Base-by-base conservation (phyloP, 2,888 invertebrate genomes). In the Hirtodrosophila confusa region DNA sequence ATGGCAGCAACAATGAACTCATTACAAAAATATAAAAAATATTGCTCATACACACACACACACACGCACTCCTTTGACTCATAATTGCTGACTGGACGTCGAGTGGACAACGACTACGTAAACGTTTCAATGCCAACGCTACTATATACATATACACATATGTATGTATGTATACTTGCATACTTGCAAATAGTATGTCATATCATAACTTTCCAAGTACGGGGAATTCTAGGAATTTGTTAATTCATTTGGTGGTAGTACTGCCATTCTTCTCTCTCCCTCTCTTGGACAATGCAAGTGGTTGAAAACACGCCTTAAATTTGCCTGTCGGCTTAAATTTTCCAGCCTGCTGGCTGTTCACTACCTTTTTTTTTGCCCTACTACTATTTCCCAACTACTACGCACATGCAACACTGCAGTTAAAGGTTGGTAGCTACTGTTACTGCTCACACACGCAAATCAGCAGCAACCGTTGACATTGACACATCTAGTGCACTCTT, bases 331-430 rank as follows among this genome's bases (percentile, higher is more conserved):
- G 64, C 54, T 54, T 58, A 49, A 24, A 65, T 51, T 48, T 60
- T 49, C 49, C 40, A 57, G 45, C 58, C 47, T 58, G 43, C 40
- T 57, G 17, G 12, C n/a, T n/a, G 23, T 39, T 44, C 24, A 40
- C 40, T 56, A 45, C 55, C 9, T 40, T 31, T 45, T 60, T 64
- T 61, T 43, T 36, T 57, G 44, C 23, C 23, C 11, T 47, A 33
- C 49, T 45, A 48, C 69, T 86, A 69, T 87, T 74, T 17, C 39
- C 35, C 35, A 36, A 48, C 49, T 64, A 57, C 64, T 39, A 56
- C 63, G 45, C 36, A 58, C 64, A 80, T 77, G 67, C 88, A 87
- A 87, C 80, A 83, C 88, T 83, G 84, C 79, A 77, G 43, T 62
- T 43, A 31, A 53, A 56, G 54, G 64, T 61, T 43, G 56, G 68